Evolutionary conservation across 2,888 invertebrate species (phyloP).

Genomic region (Caradrina clavipalpis): DNA sequence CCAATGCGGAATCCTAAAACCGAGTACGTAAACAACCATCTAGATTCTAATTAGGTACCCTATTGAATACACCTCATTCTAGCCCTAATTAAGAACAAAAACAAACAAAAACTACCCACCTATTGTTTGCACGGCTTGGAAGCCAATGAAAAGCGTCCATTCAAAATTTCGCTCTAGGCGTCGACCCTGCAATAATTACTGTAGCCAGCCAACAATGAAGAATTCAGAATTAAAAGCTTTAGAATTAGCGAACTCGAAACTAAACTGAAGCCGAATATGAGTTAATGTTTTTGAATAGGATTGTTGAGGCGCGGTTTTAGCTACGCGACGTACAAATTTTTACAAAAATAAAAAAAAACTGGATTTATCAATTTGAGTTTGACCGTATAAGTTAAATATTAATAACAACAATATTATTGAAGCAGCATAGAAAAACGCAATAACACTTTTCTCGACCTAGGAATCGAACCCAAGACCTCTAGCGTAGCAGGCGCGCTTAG

Average conservation of each 20-base stretch:
- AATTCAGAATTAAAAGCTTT: conserved; percentile 68
- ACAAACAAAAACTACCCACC: conserved; percentile 72
- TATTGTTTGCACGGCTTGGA: conserved; percentile 72
- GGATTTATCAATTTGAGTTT: no score
- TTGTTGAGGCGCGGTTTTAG: conserved; percentile 26
- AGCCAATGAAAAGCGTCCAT: conserved; percentile 65
- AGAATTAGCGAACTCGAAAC: conserved; percentile 61
- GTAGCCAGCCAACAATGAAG: conserved; percentile 72
- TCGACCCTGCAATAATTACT: conserved; percentile 71
- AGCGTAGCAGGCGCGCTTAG: no score
- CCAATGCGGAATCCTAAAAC: no score
- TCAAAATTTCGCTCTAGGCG: conserved; percentile 71
- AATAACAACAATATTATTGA: no score
- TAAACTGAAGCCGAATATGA: conserved; percentile 58
- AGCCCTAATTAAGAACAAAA: conserved; percentile 72
- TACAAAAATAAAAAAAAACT: no score
- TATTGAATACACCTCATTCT: conserved; percentile 48
- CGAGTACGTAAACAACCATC: conserved; percentile 8
- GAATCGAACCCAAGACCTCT: no score
- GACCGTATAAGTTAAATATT: no score
- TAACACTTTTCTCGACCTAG: no score
- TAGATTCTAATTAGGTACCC: conserved; percentile 46
- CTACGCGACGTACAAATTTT: conserved; percentile 7
- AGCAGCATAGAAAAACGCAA: no score
- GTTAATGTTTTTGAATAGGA: conserved; percentile 42